Evolutionary conservation across 2,113 vertebrate species (phyloP), one percentile per base, ranked within the genome.

Genomic region (Pao palembangensis): DNA sequence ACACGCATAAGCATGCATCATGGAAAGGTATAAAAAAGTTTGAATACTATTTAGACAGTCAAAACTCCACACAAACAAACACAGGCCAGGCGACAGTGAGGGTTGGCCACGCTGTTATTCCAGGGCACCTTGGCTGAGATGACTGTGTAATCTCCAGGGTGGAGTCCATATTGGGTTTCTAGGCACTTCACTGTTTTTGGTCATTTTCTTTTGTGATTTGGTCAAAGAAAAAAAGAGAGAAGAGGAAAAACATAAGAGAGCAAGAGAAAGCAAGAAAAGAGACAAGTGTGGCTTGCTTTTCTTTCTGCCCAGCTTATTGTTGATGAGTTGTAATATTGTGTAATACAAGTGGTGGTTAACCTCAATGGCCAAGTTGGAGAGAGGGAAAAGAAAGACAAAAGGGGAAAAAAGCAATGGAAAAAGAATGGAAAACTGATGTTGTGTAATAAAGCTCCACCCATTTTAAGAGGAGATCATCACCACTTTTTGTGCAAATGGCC

Each of bases 311-410:
- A 20, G 71, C 60, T 61, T 64, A 77, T 85, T 90, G 78, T 79
- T 87, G 79, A 86, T 74, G 77, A 84, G 55, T 81, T 81, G 84
- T 87, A 88, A 89, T 87, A 78, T 88, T 88, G 82, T 83, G 86
- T 88, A 88, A 87, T 86, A 92, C 86, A 91, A 92, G 85, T 76
- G 84, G 87, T 80, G 91, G 90, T 92, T 91, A 90, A 91, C 91
- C 92, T 87, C 87, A 81, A 77, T 5, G 73, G 87, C 82, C 75
- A 74, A 80, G 80, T 63, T 63, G 71, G 64, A 76, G 23, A 67
- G 28, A 56, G 58, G 28, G 46, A 20, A 63, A 57, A 50, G 41
- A 66, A 50, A 47, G 58, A 21, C 46, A 58, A 61, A 50, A 69
- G 51, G 53, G 63, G 72, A 72, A 67, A 23, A 61, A 56, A 18